Evolutionary conservation across 2,888 invertebrate genomes (phyloP).

Genomic region (Spilosoma lubricipeda): DNA sequence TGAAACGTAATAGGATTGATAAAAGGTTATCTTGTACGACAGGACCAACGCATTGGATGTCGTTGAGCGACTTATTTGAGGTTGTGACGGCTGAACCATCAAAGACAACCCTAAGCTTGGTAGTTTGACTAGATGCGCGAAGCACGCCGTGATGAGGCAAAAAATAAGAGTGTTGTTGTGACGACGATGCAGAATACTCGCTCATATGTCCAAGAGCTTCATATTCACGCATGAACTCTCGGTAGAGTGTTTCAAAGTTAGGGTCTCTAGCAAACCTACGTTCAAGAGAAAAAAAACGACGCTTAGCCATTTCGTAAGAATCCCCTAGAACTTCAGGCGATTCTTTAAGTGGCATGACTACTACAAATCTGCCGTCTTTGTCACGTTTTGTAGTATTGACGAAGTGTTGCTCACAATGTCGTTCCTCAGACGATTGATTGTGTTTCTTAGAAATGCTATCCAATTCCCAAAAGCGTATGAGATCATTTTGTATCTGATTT

Average conservation of each 20-base stretch:
- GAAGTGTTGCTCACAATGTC: slow-evolving; percentile 21
- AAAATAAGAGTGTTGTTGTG: neutral
- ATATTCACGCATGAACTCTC: slow-evolving; percentile 20
- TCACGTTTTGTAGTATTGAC: slow-evolving; percentile 25
- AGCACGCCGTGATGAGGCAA: neutral
- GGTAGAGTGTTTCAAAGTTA: slow-evolving; percentile 16
- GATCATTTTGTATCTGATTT: neutral
- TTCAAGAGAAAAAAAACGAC: slow-evolving; percentile 37
- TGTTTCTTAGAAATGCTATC: slow-evolving; percentile 34
- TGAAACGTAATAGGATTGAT: neutral
- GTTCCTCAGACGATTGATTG: slow-evolving; percentile 28
- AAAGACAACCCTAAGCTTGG: neutral
- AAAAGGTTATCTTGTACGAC: slow-evolving; percentile 4
- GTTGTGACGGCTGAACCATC: neutral
- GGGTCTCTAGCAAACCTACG: slow-evolving; percentile 13
- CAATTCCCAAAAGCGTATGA: slow-evolving; percentile 42
- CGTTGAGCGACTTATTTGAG: neutral
- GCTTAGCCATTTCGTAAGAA: slow-evolving; percentile 40
- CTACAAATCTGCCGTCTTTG: slow-evolving; percentile 35
- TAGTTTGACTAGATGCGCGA: neutral
- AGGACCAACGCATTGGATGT: slow-evolving; percentile 11
- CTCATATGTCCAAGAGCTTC: slow-evolving; percentile 24
- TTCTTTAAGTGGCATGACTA: slow-evolving; percentile 39
- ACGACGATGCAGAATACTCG: neutral
- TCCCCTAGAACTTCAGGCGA: slow-evolving; percentile 34